phyloP scores from a whole-genome alignment of 2,113 vertebrate species.

The Ploceus nigricollis region DNA sequence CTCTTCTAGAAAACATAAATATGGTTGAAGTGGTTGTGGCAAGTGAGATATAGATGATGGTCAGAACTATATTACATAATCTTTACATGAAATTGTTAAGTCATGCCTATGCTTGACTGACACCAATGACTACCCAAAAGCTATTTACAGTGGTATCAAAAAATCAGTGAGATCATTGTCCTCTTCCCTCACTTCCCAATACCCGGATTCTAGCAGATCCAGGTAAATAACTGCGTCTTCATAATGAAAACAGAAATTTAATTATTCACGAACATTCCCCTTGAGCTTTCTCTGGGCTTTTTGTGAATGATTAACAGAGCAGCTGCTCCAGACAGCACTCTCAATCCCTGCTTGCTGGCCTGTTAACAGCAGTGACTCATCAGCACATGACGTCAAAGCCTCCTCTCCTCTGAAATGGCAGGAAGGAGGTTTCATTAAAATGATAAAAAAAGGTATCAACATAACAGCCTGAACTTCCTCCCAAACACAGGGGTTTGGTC shows the following conservation, averaged over 20 bases:
- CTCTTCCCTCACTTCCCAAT: neutral
- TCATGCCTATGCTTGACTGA: neutral
- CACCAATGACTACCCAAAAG: neutral
- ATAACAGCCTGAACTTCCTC: conserved; percentile 65
- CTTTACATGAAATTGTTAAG: neutral
- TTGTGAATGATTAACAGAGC: conserved; percentile 77
- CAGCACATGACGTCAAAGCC: conserved; percentile 70
- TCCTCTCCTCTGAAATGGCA: conserved; percentile 48
- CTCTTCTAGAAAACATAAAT: neutral
- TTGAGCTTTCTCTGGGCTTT: conserved; percentile 64
- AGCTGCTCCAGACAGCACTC: conserved; percentile 62
- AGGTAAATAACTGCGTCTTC: conserved; percentile 52
- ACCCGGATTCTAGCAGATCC: conserved; percentile 32
- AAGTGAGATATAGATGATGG: neutral
- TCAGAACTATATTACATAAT: neutral
- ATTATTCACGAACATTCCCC: conserved; percentile 73
- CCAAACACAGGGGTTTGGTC: neutral
- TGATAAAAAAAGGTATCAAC: conserved; percentile 47
- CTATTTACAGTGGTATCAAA: neutral
- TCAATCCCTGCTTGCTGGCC: conserved; percentile 55
- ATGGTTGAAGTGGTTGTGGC: neutral
- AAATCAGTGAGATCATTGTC: neutral
- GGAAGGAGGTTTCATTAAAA: conserved; percentile 63
- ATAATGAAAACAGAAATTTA: conserved; percentile 75
- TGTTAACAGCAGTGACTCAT: conserved; percentile 72